phyloP scores from a whole-genome alignment of 2,888 invertebrate species.

The Spilarctia lutea region DNA sequence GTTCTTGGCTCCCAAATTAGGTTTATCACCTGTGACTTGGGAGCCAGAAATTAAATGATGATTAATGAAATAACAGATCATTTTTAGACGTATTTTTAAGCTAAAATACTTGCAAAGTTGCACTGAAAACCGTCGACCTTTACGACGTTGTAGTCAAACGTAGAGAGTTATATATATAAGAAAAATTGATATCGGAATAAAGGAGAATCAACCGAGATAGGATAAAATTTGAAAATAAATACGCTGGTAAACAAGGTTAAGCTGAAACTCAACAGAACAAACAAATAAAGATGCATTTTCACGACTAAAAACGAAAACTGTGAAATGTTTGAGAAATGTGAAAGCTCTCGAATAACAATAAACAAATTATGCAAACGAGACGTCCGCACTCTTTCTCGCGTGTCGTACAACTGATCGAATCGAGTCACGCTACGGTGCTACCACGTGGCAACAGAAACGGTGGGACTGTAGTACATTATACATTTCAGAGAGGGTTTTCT shows the following conservation, averaged over 20 bases:
- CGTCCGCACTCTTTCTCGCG: slow-evolving; percentile 37
- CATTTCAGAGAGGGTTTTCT: too few species aligned
- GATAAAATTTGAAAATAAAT: neutral
- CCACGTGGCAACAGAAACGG: slow-evolving; percentile 32
- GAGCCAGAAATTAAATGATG: too few species aligned
- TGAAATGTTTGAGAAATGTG: slow-evolving; percentile 31
- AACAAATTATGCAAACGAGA: slow-evolving; percentile 49
- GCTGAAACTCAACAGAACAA: neutral
- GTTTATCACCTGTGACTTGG: too few species aligned
- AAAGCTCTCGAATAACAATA: slow-evolving; percentile 31
- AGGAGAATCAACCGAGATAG: too few species aligned
- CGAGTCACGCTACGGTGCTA: slow-evolving; percentile 48
- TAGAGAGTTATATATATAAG: too few species aligned
- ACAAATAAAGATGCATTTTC: slow-evolving; percentile 11
- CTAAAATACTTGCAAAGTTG: too few species aligned
- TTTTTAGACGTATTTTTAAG: too few species aligned
- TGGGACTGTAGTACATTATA: neutral
- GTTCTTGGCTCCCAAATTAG: too few species aligned
- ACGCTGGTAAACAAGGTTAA: neutral
- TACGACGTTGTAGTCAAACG: neutral
- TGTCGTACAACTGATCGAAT: slow-evolving; percentile 43
- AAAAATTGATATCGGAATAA: neutral
- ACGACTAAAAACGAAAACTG: slow-evolving; percentile 7
- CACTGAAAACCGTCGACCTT: too few species aligned
- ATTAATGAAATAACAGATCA: too few species aligned